Conservation (phyloP, 2,113 vertebrate genomes). For the Rhombomys opimus region DNA sequence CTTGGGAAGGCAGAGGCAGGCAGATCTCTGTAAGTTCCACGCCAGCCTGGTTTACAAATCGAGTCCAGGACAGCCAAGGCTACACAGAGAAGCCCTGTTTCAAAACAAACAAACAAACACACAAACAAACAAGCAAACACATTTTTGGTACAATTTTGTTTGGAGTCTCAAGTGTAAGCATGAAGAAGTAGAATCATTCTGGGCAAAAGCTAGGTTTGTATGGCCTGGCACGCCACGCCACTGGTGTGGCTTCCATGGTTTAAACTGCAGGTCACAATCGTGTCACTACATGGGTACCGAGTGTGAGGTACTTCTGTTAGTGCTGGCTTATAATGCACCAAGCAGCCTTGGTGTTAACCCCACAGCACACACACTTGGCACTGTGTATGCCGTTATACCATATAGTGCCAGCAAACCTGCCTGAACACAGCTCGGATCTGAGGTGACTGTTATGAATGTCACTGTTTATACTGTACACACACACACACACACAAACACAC, state of each 20-base stretch:
- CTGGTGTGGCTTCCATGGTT: not conserved
- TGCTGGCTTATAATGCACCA: not conserved
- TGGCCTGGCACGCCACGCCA: no score
- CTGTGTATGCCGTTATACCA: not conserved
- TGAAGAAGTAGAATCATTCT: not conserved
- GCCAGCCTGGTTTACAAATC: no score
- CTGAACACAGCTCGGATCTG: not conserved
- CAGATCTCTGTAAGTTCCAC: no score
- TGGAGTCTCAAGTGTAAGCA: not conserved
- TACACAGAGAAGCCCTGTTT: no score
- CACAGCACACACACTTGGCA: not conserved
- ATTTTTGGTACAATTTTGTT: not conserved
- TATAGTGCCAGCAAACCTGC: not conserved
- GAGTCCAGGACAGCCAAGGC: no score
- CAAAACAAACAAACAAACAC: no score
- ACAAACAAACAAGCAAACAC: no score
- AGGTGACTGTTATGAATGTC: not conserved
- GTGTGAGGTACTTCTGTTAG: not conserved
- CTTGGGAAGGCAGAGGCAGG: no score
- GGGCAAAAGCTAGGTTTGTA: not conserved
- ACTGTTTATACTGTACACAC: not conserved
- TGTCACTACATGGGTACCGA: not conserved
- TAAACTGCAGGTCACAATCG: not conserved
- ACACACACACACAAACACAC: not conserved
- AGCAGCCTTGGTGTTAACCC: not conserved